Conservation (phyloP, 2,797 vertebrate genomes). For the Clarias pachynema region DNA sequence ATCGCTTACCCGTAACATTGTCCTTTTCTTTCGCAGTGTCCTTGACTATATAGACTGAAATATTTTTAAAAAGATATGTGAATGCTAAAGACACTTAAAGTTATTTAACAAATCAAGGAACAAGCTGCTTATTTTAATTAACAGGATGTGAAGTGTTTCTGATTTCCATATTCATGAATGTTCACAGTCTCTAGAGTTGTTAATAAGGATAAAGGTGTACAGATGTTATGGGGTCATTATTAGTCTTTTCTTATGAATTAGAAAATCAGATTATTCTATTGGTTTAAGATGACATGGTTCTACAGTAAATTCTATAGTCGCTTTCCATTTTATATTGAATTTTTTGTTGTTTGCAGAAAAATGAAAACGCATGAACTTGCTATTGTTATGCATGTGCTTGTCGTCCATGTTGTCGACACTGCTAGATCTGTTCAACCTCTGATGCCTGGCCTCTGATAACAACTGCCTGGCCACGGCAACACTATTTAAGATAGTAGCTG, state of each 20-base stretch:
- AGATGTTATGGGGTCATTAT: neutral
- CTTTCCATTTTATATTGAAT: neutral
- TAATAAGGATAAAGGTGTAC: neutral
- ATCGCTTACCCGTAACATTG: neutral
- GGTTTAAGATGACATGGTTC: neutral
- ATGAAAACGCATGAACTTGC: neutral
- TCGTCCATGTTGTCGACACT: neutral
- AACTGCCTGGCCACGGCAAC: neutral
- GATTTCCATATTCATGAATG: neutral
- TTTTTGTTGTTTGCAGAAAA: neutral
- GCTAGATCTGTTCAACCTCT: neutral
- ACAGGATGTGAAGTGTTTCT: neutral
- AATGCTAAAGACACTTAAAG: neutral
- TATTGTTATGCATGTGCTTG: neutral
- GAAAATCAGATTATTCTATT: neutral
- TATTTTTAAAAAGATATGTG: neutral
- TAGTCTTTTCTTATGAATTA: neutral
- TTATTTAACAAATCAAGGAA: neutral
- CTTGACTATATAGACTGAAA: neutral
- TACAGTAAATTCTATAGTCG: neutral
- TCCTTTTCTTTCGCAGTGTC: no score
- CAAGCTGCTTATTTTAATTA: neutral
- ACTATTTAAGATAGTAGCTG: no score
- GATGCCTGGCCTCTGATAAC: neutral
- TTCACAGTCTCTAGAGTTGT: neutral